Base-by-base conservation (phyloP, 2,888 invertebrate genomes). In the Sepioteuthis lessoniana region DNA sequence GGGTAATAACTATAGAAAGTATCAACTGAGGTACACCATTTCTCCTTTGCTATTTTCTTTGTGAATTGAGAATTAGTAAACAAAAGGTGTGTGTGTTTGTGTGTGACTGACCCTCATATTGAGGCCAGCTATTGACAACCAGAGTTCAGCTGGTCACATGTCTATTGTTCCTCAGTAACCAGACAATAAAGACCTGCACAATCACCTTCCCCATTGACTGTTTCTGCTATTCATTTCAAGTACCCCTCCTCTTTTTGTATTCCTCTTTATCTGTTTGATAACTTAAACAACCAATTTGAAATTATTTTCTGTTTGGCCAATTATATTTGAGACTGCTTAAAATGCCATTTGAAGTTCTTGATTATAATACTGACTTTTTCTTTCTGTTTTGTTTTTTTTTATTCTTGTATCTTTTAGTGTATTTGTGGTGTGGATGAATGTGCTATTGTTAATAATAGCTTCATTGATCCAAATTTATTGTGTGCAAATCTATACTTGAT, bases 81-180 rank as follows among this genome's bases (percentile, higher is more conserved):
- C 76, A 76, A 76, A 76, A 76, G 76, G n/a, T 16, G 76, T 76
- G 76, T 76, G 76, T 55, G 55, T 55, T 19, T 55, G 25, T 55
- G 55, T 55, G 55, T 55, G 55, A 5, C 3, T 76, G 76, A n/a
- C 35, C 76, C n/a, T n/a, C 76, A n/a, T 76, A 31, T 76, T 76
- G 76, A 76, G 76, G 76, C 76, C n/a, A 76, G 76, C 76, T 76
- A n/a, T 76, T 76, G 76, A 76, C n/a, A n/a, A 76, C 76, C n/a
- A 10, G 76, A 76, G 76, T 76, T 76, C 76, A 76, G 76, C 76
- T 76, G n/a, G 76, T 76, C 76, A 76, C 76, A 76, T 76, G 76
- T 76, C 76, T 31, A 76, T 76, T 76, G 76, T 76, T 76, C 55
- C 55, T 55, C n/a, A n/a, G 76, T 76, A 35, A n/a, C 13, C n/a